Percentiles rank a stretch among this genome's conserved stretches.
These are phyloP conservation scores for Papilio aristodemus DNA, from an alignment of 1,140 invertebrate genomes.

Conservation along the genomic window DNA sequence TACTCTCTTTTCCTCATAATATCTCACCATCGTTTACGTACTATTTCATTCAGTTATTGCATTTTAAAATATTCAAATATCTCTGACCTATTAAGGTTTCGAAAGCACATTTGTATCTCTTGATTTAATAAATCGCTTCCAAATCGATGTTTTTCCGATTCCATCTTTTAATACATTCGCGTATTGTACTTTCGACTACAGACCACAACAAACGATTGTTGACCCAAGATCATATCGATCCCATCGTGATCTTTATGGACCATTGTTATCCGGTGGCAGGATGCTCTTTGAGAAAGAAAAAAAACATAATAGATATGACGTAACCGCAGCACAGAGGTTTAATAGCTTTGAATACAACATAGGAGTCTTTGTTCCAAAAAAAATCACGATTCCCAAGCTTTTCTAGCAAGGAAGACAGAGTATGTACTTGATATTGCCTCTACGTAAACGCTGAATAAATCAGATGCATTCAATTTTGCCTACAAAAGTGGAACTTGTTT, in stretches of 20 bases:
- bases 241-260: constrained; percentile 48
- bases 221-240: constrained; percentile 61
- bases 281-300: constrained; percentile 44
- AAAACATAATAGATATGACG: constrained; percentile 38
- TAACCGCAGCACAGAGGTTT: constrained; percentile 48
- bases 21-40: not conserved
- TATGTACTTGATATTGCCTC: constrained; percentile 1
- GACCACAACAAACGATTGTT: constrained; percentile 58
- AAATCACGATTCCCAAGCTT: not conserved
- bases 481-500: no score
- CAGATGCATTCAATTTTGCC: no score
- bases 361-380: constrained; percentile 11
- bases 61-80: not conserved
- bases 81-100: not conserved
- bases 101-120: not conserved
- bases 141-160: constrained; percentile 49
- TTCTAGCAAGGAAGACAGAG: not conserved
- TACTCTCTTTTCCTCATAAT: no score
- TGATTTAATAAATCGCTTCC: constrained; percentile 5
- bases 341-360: constrained; percentile 31
- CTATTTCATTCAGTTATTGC: not conserved
- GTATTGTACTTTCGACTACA: constrained; percentile 39
- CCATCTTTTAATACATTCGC: constrained; percentile 51
- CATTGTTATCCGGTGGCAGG: constrained; percentile 52
- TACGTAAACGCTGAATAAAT: not conserved